Conservation (phyloP, 2,113 vertebrate species). For the Amazona vittata region DNA sequence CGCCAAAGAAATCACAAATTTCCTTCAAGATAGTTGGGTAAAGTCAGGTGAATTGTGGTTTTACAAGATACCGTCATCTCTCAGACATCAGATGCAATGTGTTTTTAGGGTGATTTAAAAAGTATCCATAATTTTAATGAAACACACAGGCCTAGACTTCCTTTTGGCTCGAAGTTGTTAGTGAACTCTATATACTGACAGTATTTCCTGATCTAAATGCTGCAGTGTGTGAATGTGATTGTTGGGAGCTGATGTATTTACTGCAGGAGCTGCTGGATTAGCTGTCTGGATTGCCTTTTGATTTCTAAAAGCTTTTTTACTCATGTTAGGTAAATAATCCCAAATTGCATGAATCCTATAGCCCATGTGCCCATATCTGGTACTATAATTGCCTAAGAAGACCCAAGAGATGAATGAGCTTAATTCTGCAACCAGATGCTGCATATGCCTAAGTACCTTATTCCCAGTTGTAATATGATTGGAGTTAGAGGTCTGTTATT, state of each 20-base stretch:
- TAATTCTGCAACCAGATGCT: conserved; percentile 17
- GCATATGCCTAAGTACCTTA: conserved; percentile 10
- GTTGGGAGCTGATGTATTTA: neutral
- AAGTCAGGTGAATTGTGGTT: neutral
- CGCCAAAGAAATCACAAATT: neutral
- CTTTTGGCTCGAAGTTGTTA: neutral
- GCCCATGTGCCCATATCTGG: neutral
- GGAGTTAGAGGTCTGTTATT: conserved; percentile 37
- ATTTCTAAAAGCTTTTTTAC: neutral
- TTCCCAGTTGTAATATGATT: conserved; percentile 35
- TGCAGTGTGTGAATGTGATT: neutral
- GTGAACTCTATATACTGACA: neutral
- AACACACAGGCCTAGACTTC: neutral
- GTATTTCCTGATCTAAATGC: neutral
- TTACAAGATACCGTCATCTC: neutral
- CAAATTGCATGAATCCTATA: neutral
- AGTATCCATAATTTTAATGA: neutral
- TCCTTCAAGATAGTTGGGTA: neutral
- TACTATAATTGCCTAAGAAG: neutral
- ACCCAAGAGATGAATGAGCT: neutral
- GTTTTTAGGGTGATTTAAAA: neutral
- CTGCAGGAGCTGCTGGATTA: neutral
- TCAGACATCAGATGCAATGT: neutral
- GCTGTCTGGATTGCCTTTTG: neutral
- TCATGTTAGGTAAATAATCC: neutral